These are phyloP conservation scores for Leptopilina drosophilae DNA, from an alignment of 2,888 invertebrate genomes.

Conservation along the genomic window DNA sequence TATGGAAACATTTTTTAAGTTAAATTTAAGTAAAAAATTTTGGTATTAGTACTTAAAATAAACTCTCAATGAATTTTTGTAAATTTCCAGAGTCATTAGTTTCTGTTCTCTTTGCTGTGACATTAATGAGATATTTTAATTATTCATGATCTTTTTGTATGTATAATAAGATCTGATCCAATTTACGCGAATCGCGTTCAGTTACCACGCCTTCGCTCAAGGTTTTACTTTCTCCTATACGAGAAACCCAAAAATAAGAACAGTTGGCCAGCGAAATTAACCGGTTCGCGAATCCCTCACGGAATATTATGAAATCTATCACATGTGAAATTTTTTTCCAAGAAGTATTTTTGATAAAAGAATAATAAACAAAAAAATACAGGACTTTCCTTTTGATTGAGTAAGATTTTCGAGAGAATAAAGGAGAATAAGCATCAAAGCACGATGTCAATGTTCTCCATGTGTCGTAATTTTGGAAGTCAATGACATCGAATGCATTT, in stretches of 20 bases:
- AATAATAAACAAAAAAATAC: neutral
- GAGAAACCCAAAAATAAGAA: conserved; percentile 36
- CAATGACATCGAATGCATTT: conserved; percentile 36
- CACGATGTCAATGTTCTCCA: conserved; percentile 26
- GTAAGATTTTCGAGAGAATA: conserved; percentile 12
- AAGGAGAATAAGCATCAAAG: conserved; percentile 7
- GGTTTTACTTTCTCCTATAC: conserved; percentile 33
- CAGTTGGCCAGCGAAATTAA: conserved; percentile 39
- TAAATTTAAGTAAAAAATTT: neutral
- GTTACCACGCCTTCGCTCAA: conserved; percentile 25
- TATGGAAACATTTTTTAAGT: neutral
- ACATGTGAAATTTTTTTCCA: neutral
- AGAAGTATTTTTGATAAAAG: neutral
- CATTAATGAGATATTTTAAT: conserved; percentile 27
- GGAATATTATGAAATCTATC: conserved; percentile 4
- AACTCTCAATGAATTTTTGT: neutral
- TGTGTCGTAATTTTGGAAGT: neutral
- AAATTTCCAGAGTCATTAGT: neutral
- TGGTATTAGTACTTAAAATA: neutral
- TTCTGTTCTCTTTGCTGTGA: neutral
- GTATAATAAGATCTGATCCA: conserved; percentile 21
- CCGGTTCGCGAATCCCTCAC: conserved; percentile 32
- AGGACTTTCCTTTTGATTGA: neutral
- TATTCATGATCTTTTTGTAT: neutral
- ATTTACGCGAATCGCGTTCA: conserved; percentile 16